Evolutionary conservation across 2,113 vertebrate genomes (phyloP).

Genomic region (Tragulus kanchil): DNA sequence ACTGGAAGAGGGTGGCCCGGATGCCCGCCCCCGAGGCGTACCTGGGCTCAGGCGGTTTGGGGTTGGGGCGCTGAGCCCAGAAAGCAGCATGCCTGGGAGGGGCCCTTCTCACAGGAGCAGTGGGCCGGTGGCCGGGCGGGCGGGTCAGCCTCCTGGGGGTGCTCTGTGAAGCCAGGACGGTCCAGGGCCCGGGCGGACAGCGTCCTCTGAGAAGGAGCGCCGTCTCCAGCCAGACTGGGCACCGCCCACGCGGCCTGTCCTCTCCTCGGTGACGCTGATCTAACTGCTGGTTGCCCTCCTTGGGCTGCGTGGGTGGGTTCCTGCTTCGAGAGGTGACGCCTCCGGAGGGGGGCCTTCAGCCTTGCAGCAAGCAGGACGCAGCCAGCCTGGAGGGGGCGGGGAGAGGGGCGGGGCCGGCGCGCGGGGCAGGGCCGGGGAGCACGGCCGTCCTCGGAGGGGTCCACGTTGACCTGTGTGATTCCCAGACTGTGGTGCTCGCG

Average conservation of each 20-base stretch:
- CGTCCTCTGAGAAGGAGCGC: background rate
- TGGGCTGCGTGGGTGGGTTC: background rate
- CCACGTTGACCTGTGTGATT: rapidly evolving
- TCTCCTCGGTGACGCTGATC: background rate
- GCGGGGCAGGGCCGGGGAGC: rapidly evolving
- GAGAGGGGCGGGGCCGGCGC: rapidly evolving
- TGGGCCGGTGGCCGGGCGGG: too few species aligned
- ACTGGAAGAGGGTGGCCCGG: background rate
- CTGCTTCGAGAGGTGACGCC: background rate
- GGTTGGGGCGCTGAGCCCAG: too few species aligned
- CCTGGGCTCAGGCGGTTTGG: background rate
- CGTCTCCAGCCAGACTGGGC: background rate
- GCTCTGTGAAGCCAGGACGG: background rate
- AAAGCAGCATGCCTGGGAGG: rapidly evolving
- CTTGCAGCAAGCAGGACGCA: rapidly evolving
- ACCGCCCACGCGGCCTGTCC: rapidly evolving
- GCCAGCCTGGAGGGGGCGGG: background rate
- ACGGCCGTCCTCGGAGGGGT: background rate
- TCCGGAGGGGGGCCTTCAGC: background rate
- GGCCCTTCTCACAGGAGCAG: background rate
- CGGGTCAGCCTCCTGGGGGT: background rate
- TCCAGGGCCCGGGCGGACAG: too few species aligned
- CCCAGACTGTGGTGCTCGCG: background rate
- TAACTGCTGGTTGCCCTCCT: background rate
- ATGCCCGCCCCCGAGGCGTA: rapidly evolving